A percentile compares a stretch with the other conserved stretches of the same genome.
Conservation (phyloP, 1,140 invertebrate species). For the Drosophila bocki region DNA sequence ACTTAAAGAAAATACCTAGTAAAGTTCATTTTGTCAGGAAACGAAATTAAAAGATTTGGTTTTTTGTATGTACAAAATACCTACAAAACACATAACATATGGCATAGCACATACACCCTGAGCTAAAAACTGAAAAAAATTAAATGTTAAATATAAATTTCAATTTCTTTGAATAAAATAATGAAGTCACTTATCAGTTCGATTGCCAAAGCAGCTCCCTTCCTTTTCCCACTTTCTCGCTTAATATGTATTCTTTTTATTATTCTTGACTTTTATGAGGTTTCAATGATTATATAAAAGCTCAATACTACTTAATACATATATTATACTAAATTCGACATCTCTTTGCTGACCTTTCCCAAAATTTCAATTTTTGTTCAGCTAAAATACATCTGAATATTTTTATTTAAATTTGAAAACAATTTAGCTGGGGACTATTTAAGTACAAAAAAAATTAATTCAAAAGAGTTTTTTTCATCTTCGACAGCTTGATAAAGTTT, state of each 20-base stretch:
- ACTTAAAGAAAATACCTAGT: background rate
- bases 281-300: background rate
- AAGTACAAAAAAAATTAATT: too few species aligned
- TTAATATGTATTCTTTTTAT: background rate
- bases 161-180: background rate
- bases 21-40: too few species aligned
- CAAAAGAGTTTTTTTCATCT: too few species aligned
- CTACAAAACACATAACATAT: too few species aligned
- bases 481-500: background rate
- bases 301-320: background rate
- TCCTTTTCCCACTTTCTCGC: background rate
- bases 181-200: background rate
- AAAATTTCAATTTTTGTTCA: background rate
- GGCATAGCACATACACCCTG: too few species aligned
- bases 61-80: too few species aligned
- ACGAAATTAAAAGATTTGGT: too few species aligned
- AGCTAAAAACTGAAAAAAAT: too few species aligned
- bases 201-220: background rate
- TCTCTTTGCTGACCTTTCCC: background rate
- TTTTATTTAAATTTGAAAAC: background rate
- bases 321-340: background rate
- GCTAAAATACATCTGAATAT: too few species aligned
- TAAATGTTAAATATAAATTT: background rate
- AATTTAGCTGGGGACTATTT: too few species aligned
- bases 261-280: background rate